Conservation (phyloP, 2,888 invertebrate genomes). For the Sarcophaga rosellei region DNA sequence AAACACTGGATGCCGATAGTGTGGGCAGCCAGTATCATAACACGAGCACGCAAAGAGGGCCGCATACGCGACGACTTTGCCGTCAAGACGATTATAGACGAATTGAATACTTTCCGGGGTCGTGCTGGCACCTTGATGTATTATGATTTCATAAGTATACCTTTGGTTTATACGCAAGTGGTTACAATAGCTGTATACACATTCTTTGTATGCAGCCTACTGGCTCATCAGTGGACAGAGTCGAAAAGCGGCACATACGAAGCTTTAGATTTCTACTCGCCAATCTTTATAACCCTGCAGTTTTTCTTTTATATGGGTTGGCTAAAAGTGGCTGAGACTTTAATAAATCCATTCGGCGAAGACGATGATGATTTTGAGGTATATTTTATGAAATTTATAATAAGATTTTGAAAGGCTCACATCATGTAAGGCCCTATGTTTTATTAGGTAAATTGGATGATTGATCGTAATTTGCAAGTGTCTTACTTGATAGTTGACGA, state of each 20-base stretch:
- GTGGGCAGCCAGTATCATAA: slow-evolving; percentile 94
- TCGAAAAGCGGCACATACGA: slow-evolving; percentile 80
- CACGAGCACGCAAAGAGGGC: slow-evolving; percentile 92
- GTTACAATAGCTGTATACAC: slow-evolving; percentile 94
- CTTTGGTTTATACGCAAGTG: slow-evolving; percentile 92
- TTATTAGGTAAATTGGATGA: slow-evolving; percentile 90
- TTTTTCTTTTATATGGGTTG: slow-evolving; percentile 94
- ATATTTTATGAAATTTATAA: neutral
- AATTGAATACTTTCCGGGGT: slow-evolving; percentile 90
- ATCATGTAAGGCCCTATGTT: neutral
- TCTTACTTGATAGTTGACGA: slow-evolving; percentile 96
- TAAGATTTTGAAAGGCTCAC: neutral
- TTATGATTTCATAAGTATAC: slow-evolving; percentile 88
- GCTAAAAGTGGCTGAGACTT: slow-evolving; percentile 93
- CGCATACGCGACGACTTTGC: slow-evolving; percentile 94
- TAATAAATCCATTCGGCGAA: slow-evolving; percentile 95
- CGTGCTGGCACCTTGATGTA: slow-evolving; percentile 87
- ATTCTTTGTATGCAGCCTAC: slow-evolving; percentile 91
- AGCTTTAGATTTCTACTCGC: slow-evolving; percentile 90
- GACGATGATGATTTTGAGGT: slow-evolving; percentile 95
- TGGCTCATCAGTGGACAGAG: slow-evolving; percentile 93
- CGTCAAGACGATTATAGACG: slow-evolving; percentile 93
- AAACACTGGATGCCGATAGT: slow-evolving; percentile 95
- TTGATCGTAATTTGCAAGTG: slow-evolving; percentile 90
- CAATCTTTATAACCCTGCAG: slow-evolving; percentile 92